Evolutionary conservation across 2,888 invertebrate species (phyloP), one percentile per base, ranked within the genome.

Genomic region (Conops quadrifasciatus): DNA sequence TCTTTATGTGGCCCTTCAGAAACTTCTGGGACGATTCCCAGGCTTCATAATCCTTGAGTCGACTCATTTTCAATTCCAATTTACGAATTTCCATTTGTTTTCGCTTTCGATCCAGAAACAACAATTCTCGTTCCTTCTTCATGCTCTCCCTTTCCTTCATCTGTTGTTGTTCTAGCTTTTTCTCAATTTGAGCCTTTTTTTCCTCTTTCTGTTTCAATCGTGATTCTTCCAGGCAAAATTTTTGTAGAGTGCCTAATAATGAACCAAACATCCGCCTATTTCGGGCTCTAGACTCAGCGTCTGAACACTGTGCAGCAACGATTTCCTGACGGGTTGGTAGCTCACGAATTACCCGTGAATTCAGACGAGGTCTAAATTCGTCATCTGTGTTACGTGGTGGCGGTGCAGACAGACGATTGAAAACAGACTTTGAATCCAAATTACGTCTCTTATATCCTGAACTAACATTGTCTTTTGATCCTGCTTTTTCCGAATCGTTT

Each of bases 181-280:
- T 93, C 86, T 98, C 98, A 9, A 98, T 93, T 87, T 83, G 79
- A 2, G 88, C 89, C 78, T 94, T 90, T 84, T 94, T 94, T 71
- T 93, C 92, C 82, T 93, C 94, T 88, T 93, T 95, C 79, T 93
- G 92, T 85, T 95, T 95, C 76, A 95, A 87, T 70, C 92, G 92
- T 71, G 94, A 94, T 87, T 97, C 96, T 82, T 98, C 97, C 82
- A 95, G 94, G 80, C 96, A 93, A 84, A 98, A 98, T 85, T 95
- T 95, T 83, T 97, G 95, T 77, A 99, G 86, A 16, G 98, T 98
- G 4, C 98, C 98, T 68, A 98, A 87, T 58, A 99, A 88, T 24
- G 97, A 93, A 11, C 98, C 97, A 87, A 99, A 98, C 93, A 99
- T 98, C 71, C 98, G 90, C 75, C 94, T 90, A 86, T 98, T 98